Evolutionary conservation across 2,888 invertebrate genomes (phyloP), one percentile per base, ranked within the genome.

Genomic region (Abscondita cerata): DNA sequence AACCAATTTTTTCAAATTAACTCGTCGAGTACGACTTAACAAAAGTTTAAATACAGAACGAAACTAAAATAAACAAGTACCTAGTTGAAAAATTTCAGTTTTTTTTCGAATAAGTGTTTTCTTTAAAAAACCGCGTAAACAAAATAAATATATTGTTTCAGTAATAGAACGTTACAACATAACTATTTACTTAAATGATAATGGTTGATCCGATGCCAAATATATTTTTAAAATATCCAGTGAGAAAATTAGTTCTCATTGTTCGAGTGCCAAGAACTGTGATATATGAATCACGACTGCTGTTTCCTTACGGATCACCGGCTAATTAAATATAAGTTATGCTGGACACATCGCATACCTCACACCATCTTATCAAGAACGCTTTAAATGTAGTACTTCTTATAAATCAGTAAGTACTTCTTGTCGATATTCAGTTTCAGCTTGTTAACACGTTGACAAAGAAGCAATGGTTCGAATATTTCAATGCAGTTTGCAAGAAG

Each of bases 261-360:
- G 69, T 72, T 68, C 59, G 52, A 36, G 55, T 66, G 68, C 68
- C 68, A 70, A 70, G 65, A 64, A 51, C 65, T 65, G 72, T 75
- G 72, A 76, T 75, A 70, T 72, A 75, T 72, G 70, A 65, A 65
- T 70, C 74, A 74, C 74, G 75, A 75, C 69, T 70, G 67, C 66
- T 68, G 68, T 71, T 72, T 70, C 71, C 69, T 75, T 75, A 74
- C 74, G 73, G 75, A 76, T 76, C 76, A 76, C 72, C 72, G 71
- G 72, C 73, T 77, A 77, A 77, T 78, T 78, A 78, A 77, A 74
- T 76, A 76, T 76, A 77, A 78, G 75, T 75, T 77, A 76, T 74
- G 71, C 72, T 68, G 72, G 72, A 70, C 71, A 70, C 70, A 69
- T 68, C 68, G 76, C 73, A 76, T 77, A 76, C 75, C 73, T 76